phyloP scores from a whole-genome alignment of 1,140 invertebrate species.

The Araneus ventricosus region DNA sequence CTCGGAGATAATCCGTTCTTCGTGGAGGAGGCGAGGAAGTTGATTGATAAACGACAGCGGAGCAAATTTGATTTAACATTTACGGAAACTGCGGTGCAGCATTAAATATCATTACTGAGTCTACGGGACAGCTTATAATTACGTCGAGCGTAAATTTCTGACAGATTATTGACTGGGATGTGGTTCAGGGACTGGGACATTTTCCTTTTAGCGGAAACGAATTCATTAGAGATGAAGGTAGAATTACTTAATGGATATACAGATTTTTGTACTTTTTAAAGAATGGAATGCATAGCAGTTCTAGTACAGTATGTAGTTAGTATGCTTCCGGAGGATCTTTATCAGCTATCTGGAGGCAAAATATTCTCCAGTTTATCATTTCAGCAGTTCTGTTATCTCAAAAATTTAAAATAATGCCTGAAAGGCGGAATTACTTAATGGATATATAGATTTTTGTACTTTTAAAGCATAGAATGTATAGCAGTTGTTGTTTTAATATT shows the following conservation, averaged over 20 bases:
- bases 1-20: constrained; percentile 23
- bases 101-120: constrained; percentile 30
- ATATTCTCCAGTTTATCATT: too few relatives aligned
- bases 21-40: neutral
- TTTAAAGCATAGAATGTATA: too few relatives aligned
- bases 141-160: neutral
- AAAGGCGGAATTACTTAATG: neutral
- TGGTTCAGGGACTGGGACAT: neutral
- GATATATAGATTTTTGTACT: neutral
- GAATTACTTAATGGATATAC: neutral
- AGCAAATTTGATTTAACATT: constrained; percentile 55
- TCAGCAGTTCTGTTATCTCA: too few relatives aligned
- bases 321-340: too few relatives aligned
- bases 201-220: neutral
- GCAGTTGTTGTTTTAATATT: too few relatives aligned
- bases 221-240: neutral
- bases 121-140: constrained; percentile 28
- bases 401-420: too few relatives aligned
- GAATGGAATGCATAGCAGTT: too few relatives aligned
- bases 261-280: neutral
- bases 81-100: constrained; percentile 31
- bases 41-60: constrained; percentile 39
- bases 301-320: too few relatives aligned
- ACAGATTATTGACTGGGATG: constrained; percentile 14
- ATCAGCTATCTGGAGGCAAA: too few relatives aligned